phyloP scores from a whole-genome alignment of 2,797 vertebrate species.

The Muscicapa comitata region DNA sequence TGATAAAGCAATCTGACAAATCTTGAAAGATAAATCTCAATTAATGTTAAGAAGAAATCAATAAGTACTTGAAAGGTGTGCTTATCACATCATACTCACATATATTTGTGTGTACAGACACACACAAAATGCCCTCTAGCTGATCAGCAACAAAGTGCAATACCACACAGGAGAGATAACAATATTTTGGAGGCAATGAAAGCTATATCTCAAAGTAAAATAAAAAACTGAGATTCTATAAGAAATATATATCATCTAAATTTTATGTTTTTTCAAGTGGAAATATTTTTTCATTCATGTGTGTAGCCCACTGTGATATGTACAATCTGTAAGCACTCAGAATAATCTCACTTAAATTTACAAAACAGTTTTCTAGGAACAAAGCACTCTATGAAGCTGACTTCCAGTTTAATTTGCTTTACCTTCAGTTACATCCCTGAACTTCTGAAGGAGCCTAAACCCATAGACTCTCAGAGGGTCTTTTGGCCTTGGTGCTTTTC shows the following conservation, averaged over 20 bases:
- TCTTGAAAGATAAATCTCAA: neutral
- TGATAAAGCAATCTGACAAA: neutral
- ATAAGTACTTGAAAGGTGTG: neutral
- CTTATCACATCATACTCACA: neutral
- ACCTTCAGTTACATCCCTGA: neutral
- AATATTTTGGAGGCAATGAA: neutral
- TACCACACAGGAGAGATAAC: neutral
- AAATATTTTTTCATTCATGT: neutral
- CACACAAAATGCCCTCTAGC: neutral
- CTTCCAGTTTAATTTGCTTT: neutral
- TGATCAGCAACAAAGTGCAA: neutral
- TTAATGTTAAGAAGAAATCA: neutral
- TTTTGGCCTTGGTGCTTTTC: accelerated
- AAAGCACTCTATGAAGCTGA: neutral
- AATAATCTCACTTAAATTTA: neutral
- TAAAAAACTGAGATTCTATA: neutral
- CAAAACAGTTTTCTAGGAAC: neutral
- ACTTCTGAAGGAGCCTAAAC: neutral
- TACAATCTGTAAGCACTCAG: neutral
- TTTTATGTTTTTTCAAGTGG: neutral
- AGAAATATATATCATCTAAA: neutral
- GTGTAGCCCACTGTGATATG: neutral
- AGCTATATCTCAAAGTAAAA: neutral
- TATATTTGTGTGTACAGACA: neutral
- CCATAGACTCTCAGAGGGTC: neutral